phyloP scores from a whole-genome alignment of 2,113 vertebrate genomes.

The Poecilia latipinna region DNA sequence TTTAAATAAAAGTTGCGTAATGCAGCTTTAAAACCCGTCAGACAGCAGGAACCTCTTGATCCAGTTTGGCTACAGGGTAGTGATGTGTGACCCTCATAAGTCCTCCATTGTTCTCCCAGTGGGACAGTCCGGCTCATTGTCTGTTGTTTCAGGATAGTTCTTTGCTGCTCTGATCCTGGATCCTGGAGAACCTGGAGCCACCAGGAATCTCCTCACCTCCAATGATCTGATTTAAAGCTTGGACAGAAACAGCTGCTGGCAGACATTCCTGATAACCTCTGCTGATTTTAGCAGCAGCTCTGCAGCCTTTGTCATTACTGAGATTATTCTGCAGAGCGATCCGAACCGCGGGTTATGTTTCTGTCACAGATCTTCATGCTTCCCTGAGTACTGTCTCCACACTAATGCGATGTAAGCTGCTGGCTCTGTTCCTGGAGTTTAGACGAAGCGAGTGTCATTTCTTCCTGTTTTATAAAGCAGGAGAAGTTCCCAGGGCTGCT shows the following conservation, averaged over 20 bases:
- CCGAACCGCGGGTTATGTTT: constrained; percentile 7
- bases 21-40: too few relatives aligned
- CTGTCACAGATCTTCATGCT: constrained; percentile 17
- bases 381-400: constrained; percentile 18
- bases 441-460: constrained; percentile 6
- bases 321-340: background rate
- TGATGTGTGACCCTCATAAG: background rate
- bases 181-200: background rate
- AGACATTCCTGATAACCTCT: background rate
- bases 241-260: constrained; percentile 1
- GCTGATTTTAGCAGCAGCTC: background rate
- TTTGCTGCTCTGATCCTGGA: constrained; percentile 22
- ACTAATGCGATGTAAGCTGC: constrained; percentile 27
- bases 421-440: constrained; percentile 38
- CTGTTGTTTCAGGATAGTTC: constrained; percentile 31
- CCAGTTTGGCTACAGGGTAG: background rate
- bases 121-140: constrained; percentile 11
- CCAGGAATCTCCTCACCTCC: constrained; percentile 13
- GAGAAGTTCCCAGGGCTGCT: constrained; percentile 39
- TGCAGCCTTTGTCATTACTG: background rate
- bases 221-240: constrained; percentile 26
- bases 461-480: constrained; percentile 22
- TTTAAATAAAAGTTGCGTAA: too few relatives aligned
- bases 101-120: constrained; percentile 6
- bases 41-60: too few relatives aligned